phyloP scores from a whole-genome alignment of 2,888 invertebrate genomes.

The Chaetoderma sp. region DNA sequence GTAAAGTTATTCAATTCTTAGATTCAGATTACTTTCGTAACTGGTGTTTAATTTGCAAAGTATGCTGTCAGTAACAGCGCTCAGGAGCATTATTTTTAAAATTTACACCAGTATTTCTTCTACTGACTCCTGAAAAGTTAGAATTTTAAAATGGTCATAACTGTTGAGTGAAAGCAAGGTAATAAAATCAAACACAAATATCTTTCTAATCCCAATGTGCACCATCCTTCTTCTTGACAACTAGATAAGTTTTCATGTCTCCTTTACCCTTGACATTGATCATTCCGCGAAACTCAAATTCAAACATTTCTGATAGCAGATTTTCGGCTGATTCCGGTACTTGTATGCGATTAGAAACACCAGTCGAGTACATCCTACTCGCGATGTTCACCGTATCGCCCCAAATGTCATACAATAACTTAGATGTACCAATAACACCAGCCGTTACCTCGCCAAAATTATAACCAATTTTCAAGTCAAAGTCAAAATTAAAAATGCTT shows the following conservation, averaged over 20 bases:
- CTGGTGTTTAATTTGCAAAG: too few relatives aligned
- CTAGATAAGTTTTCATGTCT: conserved; percentile 90
- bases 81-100: too few relatives aligned
- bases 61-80: too few relatives aligned
- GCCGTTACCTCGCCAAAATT: conserved; percentile 97
- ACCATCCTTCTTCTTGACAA: conserved; percentile 57
- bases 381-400: conserved; percentile 98
- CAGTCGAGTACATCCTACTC: conserved; percentile 96
- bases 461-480: conserved; percentile 78
- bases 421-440: conserved; percentile 94
- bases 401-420: conserved; percentile 98
- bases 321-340: conserved; percentile 69
- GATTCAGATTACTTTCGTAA: too few relatives aligned
- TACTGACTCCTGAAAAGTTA: too few relatives aligned
- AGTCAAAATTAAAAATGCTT: conserved; percentile 69
- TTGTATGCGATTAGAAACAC: conserved; percentile 83
- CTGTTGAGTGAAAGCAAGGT: too few relatives aligned
- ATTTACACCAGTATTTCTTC: too few relatives aligned
- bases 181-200: too few relatives aligned
- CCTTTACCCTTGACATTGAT: conserved; percentile 98
- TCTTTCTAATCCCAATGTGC: conserved; percentile 44
- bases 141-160: too few relatives aligned
- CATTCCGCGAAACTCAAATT: conserved; percentile 91
- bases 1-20: too few relatives aligned
- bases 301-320: conserved; percentile 80